Evolutionary conservation across 2,113 vertebrate genomes (phyloP).

Genomic region (Delphinus delphis): DNA sequence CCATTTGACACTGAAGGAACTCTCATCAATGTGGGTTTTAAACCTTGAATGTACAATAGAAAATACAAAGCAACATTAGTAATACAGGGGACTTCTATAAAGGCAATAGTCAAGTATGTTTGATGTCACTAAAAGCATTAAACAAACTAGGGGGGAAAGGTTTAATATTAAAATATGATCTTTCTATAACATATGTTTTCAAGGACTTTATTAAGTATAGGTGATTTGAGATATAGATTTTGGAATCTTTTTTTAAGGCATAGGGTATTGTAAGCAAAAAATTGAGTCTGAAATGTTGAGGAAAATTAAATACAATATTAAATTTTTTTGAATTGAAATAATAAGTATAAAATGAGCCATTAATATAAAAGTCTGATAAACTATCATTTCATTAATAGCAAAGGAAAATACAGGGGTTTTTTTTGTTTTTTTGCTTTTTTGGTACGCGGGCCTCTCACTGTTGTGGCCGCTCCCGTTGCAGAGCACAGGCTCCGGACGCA

Average conservation of each 20-base stretch:
- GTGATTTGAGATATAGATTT: neutral
- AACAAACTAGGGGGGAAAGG: neutral
- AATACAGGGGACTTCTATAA: slow-evolving; percentile 78
- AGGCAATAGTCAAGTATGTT: neutral
- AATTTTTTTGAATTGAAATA: neutral
- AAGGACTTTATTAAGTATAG: neutral
- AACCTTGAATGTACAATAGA: slow-evolving; percentile 79
- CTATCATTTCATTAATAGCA: neutral
- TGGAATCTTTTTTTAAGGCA: neutral
- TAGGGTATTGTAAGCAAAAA: neutral
- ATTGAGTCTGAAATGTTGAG: neutral
- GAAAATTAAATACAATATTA: neutral
- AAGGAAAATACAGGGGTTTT: neutral
- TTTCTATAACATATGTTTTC: neutral
- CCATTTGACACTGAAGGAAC: slow-evolving; percentile 80
- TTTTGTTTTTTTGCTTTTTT: too few relatives aligned
- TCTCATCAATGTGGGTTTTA: slow-evolving; percentile 85
- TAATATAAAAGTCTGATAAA: neutral
- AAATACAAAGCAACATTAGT: slow-evolving; percentile 82
- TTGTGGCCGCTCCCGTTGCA: too few relatives aligned
- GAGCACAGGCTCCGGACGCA: too few relatives aligned
- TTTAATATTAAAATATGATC: neutral
- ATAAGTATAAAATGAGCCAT: neutral
- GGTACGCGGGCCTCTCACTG: too few relatives aligned
- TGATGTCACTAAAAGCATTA: neutral